Percentiles rank a stretch among this genome's conserved stretches.
phyloP scores from a whole-genome alignment of 1,140 invertebrate genomes.

The Mercenaria mercenaria region DNA sequence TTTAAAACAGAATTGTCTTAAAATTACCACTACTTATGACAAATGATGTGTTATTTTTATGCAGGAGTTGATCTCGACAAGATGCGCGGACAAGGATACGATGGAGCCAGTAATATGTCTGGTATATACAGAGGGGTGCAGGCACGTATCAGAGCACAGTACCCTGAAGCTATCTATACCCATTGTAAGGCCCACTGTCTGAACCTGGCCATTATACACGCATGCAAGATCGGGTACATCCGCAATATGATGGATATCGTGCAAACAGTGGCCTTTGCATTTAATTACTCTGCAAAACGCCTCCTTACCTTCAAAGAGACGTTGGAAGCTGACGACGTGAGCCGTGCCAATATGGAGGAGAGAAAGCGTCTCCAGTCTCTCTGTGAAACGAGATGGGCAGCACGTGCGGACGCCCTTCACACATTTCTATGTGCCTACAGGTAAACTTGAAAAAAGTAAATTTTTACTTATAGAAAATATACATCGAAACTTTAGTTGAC shows the following conservation, averaged over 20 bases:
- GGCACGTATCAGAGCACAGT: conserved; percentile 12
- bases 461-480: neutral
- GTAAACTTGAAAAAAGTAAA: neutral
- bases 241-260: conserved; percentile 59
- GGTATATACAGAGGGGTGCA: conserved; percentile 40
- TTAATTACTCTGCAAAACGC: conserved; percentile 58
- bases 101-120: conserved; percentile 57
- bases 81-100: conserved; percentile 52
- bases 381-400: conserved; percentile 59
- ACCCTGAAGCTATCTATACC: conserved; percentile 51
- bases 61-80: conserved; percentile 10
- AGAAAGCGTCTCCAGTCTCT: conserved; percentile 1
- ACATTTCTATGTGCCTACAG: conserved; percentile 52
- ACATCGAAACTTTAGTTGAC: neutral
- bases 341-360: conserved; percentile 32
- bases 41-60: neutral
- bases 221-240: neutral
- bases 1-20: neutral
- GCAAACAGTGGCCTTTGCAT: conserved; percentile 56
- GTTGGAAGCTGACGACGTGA: neutral
- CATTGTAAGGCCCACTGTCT: conserved; percentile 67
- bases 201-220: conserved; percentile 65
- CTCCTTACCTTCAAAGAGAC: conserved; percentile 1
- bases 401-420: conserved; percentile 33
- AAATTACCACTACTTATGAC: neutral